Evolutionary conservation across 2,888 invertebrate genomes (phyloP), one percentile per base, ranked within the genome.

Genomic region (Scaptomyza polygonia): DNA sequence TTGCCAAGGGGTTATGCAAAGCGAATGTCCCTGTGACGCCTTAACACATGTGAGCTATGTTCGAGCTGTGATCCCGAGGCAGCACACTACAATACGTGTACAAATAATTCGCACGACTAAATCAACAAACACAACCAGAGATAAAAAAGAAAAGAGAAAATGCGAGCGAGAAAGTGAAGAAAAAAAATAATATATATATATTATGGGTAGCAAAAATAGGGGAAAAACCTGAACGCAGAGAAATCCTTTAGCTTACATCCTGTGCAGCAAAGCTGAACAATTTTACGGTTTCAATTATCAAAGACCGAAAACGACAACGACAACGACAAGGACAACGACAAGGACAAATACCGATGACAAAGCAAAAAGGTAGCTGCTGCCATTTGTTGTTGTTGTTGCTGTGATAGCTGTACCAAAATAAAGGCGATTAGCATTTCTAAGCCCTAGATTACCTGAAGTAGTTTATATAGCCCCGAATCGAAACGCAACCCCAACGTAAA

Each of bases 381-480:
- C 39, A 45, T 61, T n/a, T 57, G 59, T 57, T 36, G 30, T 21
- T 52, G 30, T 30, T 44, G 45, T 53, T 43, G 4, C 14, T 55
- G 51, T 55, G n/a, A 21, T 57, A 36, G 57, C 42, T 65, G 39
- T 53, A 40, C 67, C 57, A 56, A 74, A 87, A 88, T 88, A 88
- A 88, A 83, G 82, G 83, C 88, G 84, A 84, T 84, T 84, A 84
- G 84, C 84, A 84, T 88, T 84, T 84, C 87, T 86, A 84, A 84
- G 84, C 84, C 87, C 75, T 83, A 88, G 84, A 84, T 84, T 84
- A 84, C 84, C 88, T 88, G 88, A 88, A 88, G 86, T 86, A 88
- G 88, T 82, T 86, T 86, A 82, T 87, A 86, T 76, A 82, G 63
- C 65, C 72, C 69, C 49, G 62, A 42, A 34, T 7, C 30, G 44